Evolutionary conservation across 2,113 vertebrate species (phyloP).

Genomic region (Odobenus rosmarus): DNA sequence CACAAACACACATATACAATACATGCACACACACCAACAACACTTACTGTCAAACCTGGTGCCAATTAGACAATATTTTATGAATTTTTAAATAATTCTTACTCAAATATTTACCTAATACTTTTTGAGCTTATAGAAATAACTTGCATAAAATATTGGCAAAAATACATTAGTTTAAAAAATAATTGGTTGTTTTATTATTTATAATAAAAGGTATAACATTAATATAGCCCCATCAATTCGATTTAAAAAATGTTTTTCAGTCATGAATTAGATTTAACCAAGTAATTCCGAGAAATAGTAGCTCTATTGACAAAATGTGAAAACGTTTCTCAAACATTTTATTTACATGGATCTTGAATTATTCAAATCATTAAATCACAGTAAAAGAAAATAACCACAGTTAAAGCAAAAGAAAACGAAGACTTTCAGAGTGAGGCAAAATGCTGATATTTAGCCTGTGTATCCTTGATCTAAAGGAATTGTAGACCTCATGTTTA

Average conservation of each 20-base stretch:
- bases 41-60: not conserved
- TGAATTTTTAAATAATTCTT: not conserved
- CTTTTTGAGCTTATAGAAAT: not conserved
- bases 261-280: not conserved
- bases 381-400: not conserved
- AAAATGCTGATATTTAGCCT: not conserved
- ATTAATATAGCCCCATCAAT: not conserved
- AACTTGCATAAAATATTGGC: not conserved
- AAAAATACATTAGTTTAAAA: not conserved
- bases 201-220: not conserved
- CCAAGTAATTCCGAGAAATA: not conserved
- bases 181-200: not conserved
- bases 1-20: not conserved
- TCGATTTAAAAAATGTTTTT: not conserved
- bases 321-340: not conserved
- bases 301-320: not conserved
- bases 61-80: not conserved
- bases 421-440: not conserved
- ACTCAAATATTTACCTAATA: not conserved
- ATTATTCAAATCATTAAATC: not conserved
- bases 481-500: not conserved
- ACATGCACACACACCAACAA: not conserved
- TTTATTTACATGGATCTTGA: not conserved
- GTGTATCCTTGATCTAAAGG: not conserved
- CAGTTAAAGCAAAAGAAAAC: not conserved